Evolutionary conservation across 2,113 vertebrate genomes (phyloP), one percentile per base, ranked within the genome.

Genomic region (zebrafish (Danio rerio)): DNA sequence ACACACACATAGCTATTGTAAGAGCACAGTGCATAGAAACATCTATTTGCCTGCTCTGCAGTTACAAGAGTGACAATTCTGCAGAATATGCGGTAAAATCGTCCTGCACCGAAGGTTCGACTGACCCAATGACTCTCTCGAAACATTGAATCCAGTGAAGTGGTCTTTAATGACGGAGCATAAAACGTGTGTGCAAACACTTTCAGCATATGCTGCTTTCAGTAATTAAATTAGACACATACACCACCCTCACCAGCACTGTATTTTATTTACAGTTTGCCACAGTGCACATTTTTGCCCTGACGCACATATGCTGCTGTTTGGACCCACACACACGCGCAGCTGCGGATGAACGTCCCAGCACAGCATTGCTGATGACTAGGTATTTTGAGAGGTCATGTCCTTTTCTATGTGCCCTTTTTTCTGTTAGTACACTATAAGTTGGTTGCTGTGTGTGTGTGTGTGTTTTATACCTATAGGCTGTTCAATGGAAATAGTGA

Each of bases 341-440:
- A 65, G 31, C 40, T 20, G 74, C 55, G 58, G 21, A 70, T 53
- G 74, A 76, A 78, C 45, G 11, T 74, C 73, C 72, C 78, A 81
- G 78, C 66, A 70, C 62, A 82, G 42, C n/a, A 18, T 53, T 88
- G 75, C 86, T 88, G 87, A 80, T 90, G 89, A 89, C 45, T 77
- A 69, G 83, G 89, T 89, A 86, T 90, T 89, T 87, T 88, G 87
- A 87, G 86, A 81, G 49, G 81, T 88, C 86, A 84, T 84, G 89
- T 86, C 87, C 87, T 87, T 73, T 78, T 81, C 87, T 92, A 85
- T 83, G 86, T 85, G 87, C 31, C 31, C 3, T 31, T 84, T 87
- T 85, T 86, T 84, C 79, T 88, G 84, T 92, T 92, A 91, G 89
- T 88, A 86, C 89, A 91, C 92, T 92, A n/a, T 86, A 81, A 15